Base-by-base conservation (phyloP, 1,140 invertebrate genomes). In the Zaprionus gabonicus region DNA sequence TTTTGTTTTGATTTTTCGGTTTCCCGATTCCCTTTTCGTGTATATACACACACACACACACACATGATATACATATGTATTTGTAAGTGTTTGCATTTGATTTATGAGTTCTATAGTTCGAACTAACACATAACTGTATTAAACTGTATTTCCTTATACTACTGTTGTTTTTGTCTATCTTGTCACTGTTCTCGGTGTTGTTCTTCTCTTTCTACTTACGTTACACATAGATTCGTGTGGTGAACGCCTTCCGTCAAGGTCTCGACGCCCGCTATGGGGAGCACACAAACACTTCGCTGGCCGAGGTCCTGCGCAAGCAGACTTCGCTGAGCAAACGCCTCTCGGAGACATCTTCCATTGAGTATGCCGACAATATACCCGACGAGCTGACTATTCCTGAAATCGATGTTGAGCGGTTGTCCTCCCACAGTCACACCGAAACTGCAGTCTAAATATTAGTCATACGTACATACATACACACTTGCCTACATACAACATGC, bases 171-270 rank as follows among this genome's bases (percentile, higher is more conserved):
- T 55, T 73, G 66, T 79, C 76, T 72, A 62, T 80, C 66, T 81
- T 90, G 79, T 90, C 81, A 88, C 73, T 86, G 83, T 88, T 81
- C 27, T 90, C 59, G 77, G 76, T 79, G 79, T 82, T 91, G 78
- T 77, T 90, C 59, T 83, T 85, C 71, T 86, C 72, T 86, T 87
- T 83, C 71, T 82, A 72, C 55, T 73, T 58, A 27, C 62, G 67
- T 64, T 76, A 44, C 63, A 68, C 53, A 51, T 96, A 98, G 98
- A 99, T 99, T 94, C 98, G 98, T 95, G 98, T 99, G 95, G 98
- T 99, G 94, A 99, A 99, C 95, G 98, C 98, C 95, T 99, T 99
- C 95, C 98, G 98, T 94, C 98, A 99, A 96, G 98, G 98, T 93
- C 95, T 99, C 95, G 98, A 99, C 95, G 95, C 97, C 94, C 97